Base-by-base conservation (phyloP, 2,888 invertebrate species). In the Ganaspis brasiliensis region DNA sequence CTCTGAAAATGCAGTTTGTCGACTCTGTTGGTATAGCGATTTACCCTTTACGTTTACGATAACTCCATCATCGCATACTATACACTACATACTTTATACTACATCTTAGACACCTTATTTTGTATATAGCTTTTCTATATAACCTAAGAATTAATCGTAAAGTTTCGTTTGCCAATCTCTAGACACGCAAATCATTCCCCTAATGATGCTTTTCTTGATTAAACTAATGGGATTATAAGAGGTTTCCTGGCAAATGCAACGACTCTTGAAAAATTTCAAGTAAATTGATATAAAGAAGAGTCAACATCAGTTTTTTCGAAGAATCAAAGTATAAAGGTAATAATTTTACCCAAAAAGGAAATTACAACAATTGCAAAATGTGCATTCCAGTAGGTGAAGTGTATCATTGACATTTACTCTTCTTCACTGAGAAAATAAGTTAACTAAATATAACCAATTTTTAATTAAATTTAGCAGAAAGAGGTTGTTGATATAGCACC, bases 201-300 rank as follows among this genome's bases (percentile, higher is more conserved):
- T 52, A 52, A 52, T 52, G 52, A 52, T 52, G 16, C 52, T 52
- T 19, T 19, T 52, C 52, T 52, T 52, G 52, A 52, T 52, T 52
- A 52, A 52, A 9, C 52, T 52, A 52, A 52, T 52, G 52, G 52
- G 52, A 52, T 52, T 52, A 52, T 52, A 52, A 52, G 52, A 52
- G 52, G n/a, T 52, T 52, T 52, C 52, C 52, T 52, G 19, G 3
- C n/a, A n/a, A 52, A 52, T 19, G 52, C 52, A 52, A 52, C 16
- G 16, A 52, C 19, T 19, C 52, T 6, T 19, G 19, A n/a, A 52
- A 52, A 52, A n/a, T 19, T 19, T 0, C 16, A 52, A 52, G 19
- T 2, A 16, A 52, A 52, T 52, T 52, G 52, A 52, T 16, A n/a
- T n/a, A n/a, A n/a, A n/a, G n/a, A n/a, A n/a, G n/a, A n/a, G 12